Percentiles rank a stretch among this genome's conserved stretches.
These are phyloP conservation scores for Alethe diademata DNA, from an alignment of 2,113 vertebrate genomes.

Conservation along the genomic window DNA sequence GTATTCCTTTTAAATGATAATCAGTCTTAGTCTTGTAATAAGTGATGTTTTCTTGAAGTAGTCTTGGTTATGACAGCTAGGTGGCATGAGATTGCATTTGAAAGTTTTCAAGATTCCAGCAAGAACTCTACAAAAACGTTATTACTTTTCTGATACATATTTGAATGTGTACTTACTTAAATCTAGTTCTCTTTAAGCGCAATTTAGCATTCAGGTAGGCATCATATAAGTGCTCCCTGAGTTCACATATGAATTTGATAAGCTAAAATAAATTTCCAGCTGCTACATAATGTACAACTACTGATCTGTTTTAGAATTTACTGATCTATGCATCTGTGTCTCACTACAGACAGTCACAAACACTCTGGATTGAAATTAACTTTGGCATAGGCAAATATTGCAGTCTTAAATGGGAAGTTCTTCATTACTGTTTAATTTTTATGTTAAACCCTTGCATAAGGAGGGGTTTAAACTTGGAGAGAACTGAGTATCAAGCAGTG, in stretches of 20 bases:
- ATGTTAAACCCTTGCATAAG: neutral
- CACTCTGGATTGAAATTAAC: neutral
- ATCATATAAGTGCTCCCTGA: neutral
- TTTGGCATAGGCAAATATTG: neutral
- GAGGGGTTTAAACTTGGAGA: neutral
- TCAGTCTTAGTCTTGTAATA: neutral
- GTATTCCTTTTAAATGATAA: neutral
- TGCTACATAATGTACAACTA: neutral
- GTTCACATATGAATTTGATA: neutral
- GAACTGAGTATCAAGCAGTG: neutral
- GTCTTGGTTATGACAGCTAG: neutral
- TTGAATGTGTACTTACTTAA: neutral
- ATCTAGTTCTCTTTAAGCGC: neutral
- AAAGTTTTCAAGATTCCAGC: neutral
- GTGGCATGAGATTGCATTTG: neutral
- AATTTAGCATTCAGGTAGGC: neutral
- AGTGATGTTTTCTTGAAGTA: neutral
- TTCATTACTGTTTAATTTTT: neutral
- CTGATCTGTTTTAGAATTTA: neutral
- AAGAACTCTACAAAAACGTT: neutral
- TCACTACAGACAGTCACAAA: neutral
- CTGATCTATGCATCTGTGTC: neutral
- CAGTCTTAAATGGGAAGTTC: neutral
- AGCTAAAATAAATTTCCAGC: neutral
- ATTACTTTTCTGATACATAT: neutral